Percentiles rank a stretch among this genome's conserved stretches.
Evolutionary conservation across 2,888 invertebrate genomes (phyloP).

Genomic region (Embidobia sp.): DNA sequence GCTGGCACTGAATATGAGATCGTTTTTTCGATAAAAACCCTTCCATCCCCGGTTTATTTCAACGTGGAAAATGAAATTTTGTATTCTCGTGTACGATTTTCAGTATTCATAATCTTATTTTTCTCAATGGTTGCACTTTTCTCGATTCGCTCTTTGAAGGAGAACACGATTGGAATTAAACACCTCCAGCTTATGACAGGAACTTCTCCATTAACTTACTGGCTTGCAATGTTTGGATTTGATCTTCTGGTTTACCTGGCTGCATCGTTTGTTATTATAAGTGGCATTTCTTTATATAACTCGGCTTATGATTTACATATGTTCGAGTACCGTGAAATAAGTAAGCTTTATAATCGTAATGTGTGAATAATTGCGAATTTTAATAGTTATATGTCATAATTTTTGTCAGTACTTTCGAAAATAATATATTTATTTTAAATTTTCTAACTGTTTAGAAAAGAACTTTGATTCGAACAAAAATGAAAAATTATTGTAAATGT

Average conservation of each 20-base stretch:
- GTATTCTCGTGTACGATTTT: conserved; percentile 68
- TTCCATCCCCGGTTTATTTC: too few species aligned
- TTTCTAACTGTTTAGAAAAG: too few species aligned
- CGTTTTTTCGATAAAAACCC: conserved; percentile 69
- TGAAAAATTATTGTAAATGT: conserved; percentile 74
- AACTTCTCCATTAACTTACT: conserved; percentile 84
- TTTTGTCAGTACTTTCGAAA: too few species aligned
- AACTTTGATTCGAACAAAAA: too few species aligned
- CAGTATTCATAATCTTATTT: too few species aligned
- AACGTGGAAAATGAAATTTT: conserved; percentile 61
- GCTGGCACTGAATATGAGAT: conserved; percentile 73
- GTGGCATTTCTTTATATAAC: conserved; percentile 72
- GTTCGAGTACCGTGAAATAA: too few species aligned
- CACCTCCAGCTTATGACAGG: conserved; percentile 87
- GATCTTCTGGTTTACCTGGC: conserved; percentile 82
- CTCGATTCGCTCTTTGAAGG: conserved; percentile 85
- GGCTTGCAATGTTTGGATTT: conserved; percentile 84
- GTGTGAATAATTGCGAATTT: too few species aligned
- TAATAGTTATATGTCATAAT: too few species aligned
- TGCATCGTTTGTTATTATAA: conserved; percentile 69
- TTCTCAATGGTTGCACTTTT: conserved; percentile 81
- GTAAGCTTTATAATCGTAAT: too few species aligned
- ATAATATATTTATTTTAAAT: too few species aligned
- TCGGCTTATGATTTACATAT: conserved; percentile 68
- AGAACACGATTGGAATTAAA: conserved; percentile 85